Base-by-base conservation (phyloP, 2,113 vertebrate genomes). In the Heterocephalus glaber region DNA sequence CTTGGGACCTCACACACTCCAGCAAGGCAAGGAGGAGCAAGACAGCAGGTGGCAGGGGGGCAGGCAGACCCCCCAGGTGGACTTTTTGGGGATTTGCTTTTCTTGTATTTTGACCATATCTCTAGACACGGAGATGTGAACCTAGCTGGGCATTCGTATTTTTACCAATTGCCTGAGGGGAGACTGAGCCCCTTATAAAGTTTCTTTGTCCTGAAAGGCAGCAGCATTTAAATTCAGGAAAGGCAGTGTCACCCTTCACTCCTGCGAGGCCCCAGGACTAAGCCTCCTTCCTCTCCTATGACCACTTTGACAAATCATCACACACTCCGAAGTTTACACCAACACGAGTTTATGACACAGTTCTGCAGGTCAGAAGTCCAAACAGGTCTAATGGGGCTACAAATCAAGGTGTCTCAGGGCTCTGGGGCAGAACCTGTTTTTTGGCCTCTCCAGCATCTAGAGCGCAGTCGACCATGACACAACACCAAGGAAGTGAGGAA, bases 401-500 rank as follows among this genome's bases (percentile, higher is more conserved):
- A n/a, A n/a, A n/a, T n/a, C n/a, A n/a, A n/a, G n/a, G n/a, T n/a
- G n/a, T n/a, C n/a, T n/a, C n/a, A n/a, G n/a, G n/a, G n/a, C n/a
- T n/a, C n/a, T n/a, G n/a, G n/a, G n/a, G n/a, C n/a, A n/a, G n/a
- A n/a, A n/a, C n/a, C n/a, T n/a, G n/a, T n/a, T n/a, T n/a, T n/a
- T n/a, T n/a, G n/a, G n/a, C n/a, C n/a, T n/a, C n/a, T n/a, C n/a
- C n/a, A n/a, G 54, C 54, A 11, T 56, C 54, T 56, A 56, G 8
- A 56, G 54, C 54, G 13, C n/a, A 52, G 76, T 28, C 17, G 35
- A 19, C 5, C 1, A 0, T 0, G 44, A 52, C 33, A 28, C n/a
- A 54, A 49, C 49, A 28, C 44, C 56, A 7, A 44, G 22, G 41
- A 24, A 7, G 22, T 1, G n/a, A 52, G 79, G 26, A 41, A 41